Conservation (phyloP, 2,113 vertebrate genomes). For the Carassius carassius region DNA sequence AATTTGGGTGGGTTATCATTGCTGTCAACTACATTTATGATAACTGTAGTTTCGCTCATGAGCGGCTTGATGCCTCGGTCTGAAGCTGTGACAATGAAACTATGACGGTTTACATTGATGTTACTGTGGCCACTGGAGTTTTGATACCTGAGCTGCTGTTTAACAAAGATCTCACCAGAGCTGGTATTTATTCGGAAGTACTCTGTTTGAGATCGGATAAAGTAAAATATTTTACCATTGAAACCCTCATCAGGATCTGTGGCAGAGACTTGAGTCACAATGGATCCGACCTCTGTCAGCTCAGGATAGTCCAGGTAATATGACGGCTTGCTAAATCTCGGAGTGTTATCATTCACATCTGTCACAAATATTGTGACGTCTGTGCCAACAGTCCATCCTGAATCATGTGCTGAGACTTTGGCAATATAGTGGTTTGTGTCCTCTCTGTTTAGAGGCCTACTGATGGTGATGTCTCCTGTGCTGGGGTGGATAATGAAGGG, state of each 20-base stretch:
- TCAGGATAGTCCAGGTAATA: slow-evolving; percentile 95
- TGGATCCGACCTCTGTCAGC: slow-evolving; percentile 83
- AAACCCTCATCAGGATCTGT: slow-evolving; percentile 87
- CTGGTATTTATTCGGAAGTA: slow-evolving; percentile 93
- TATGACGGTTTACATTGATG: slow-evolving; percentile 90
- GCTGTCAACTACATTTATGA: slow-evolving; percentile 90
- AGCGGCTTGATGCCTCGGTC: slow-evolving; percentile 85
- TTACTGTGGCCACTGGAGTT: slow-evolving; percentile 84
- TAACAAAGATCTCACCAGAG: slow-evolving; percentile 90
- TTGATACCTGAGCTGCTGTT: slow-evolving; percentile 89
- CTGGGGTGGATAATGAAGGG: slow-evolving; percentile 88
- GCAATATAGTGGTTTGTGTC: slow-evolving; percentile 89
- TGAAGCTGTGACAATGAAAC: slow-evolving; percentile 93
- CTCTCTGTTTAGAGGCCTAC: slow-evolving; percentile 91
- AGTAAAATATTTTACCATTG: slow-evolving; percentile 94
- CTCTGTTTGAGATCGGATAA: slow-evolving; percentile 93
- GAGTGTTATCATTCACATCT: slow-evolving; percentile 93
- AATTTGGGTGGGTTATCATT: slow-evolving; percentile 92
- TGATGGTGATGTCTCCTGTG: slow-evolving; percentile 91
- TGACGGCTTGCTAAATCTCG: slow-evolving; percentile 88
- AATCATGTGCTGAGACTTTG: slow-evolving; percentile 92
- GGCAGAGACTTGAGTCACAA: slow-evolving; percentile 87
- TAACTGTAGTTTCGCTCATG: slow-evolving; percentile 93
- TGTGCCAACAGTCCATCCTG: slow-evolving; percentile 96
- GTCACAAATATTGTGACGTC: slow-evolving; percentile 93